Percentiles rank a stretch among this genome's conserved stretches.
These are phyloP conservation scores for Tamandua tetradactyla DNA, from an alignment of 2,797 vertebrate species.

Conservation along the genomic window DNA sequence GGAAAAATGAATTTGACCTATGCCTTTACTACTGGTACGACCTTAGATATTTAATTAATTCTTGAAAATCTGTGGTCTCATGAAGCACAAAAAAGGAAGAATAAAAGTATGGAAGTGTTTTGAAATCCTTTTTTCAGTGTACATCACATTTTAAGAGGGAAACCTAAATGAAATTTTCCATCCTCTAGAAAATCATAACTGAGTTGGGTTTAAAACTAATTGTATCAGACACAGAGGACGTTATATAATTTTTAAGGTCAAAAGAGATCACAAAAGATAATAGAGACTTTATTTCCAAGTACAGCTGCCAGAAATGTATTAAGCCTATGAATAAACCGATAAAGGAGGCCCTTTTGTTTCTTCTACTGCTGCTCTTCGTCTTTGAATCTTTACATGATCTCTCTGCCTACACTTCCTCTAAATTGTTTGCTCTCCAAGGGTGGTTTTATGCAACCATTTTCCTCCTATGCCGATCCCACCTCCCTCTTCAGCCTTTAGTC, in stretches of 20 bases:
- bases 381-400: conserved; percentile 64
- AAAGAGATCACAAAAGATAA: conserved; percentile 72
- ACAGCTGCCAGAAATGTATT: conserved; percentile 70
- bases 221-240: conserved; percentile 37
- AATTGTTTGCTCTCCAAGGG: conserved; percentile 14
- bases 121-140: background rate
- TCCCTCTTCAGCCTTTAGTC: background rate
- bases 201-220: conserved; percentile 73
- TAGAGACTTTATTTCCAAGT: conserved; percentile 65
- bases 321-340: conserved; percentile 62
- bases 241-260: conserved; percentile 76
- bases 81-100: background rate
- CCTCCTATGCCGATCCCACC: background rate
- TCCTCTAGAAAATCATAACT: conserved; percentile 52
- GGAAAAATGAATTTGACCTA: conserved; percentile 6
- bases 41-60: conserved; percentile 20
- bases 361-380: conserved; percentile 61
- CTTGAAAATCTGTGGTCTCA: background rate
- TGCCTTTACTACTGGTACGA: background rate
- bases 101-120: background rate
- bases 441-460: background rate
- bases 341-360: conserved; percentile 75
- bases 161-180: conserved; percentile 54
- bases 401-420: background rate
- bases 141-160: background rate